These are phyloP conservation scores for Leontopithecus rosalia DNA, from an alignment of 2,797 vertebrate species.

Conservation along the genomic window DNA sequence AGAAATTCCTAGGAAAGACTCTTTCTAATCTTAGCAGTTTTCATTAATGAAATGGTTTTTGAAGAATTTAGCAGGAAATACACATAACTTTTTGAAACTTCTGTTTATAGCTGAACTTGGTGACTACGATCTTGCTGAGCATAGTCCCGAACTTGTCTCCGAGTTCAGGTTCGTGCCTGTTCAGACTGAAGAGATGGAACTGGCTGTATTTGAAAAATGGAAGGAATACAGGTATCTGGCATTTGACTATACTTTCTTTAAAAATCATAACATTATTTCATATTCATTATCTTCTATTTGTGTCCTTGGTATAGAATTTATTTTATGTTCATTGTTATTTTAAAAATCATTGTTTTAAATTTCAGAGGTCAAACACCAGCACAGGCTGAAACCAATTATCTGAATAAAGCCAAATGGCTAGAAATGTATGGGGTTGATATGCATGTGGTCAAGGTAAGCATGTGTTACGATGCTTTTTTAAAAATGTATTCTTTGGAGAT, in stretches of 20 bases:
- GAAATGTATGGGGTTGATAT: slow-evolving; percentile 99
- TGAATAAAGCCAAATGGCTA: slow-evolving; percentile 99
- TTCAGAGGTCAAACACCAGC: slow-evolving; percentile 96
- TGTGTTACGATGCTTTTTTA: neutral
- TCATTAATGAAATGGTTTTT: slow-evolving; percentile 20
- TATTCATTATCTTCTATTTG: slow-evolving; percentile 41
- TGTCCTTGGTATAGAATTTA: neutral
- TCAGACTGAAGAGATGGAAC: slow-evolving; percentile 95
- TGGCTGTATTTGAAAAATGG: slow-evolving; percentile 94
- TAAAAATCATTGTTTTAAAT: slow-evolving; percentile 70
- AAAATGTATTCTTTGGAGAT: neutral
- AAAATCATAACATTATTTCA: neutral
- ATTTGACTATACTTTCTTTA: slow-evolving; percentile 31
- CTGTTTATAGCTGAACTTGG: slow-evolving; percentile 93
- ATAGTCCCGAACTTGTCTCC: slow-evolving; percentile 93
- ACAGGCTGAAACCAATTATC: slow-evolving; percentile 98
- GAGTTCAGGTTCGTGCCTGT: slow-evolving; percentile 96
- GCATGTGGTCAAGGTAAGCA: slow-evolving; percentile 97
- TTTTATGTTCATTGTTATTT: slow-evolving; percentile 40
- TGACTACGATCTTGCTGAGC: slow-evolving; percentile 95
- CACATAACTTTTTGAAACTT: slow-evolving; percentile 46
- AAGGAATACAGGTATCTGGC: slow-evolving; percentile 95
- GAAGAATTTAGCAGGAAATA: slow-evolving; percentile 5
- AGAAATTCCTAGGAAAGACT: neutral
- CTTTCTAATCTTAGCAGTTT: neutral